These are phyloP conservation scores for Sebastes kiyomatsui DNA, from an alignment of 2,797 vertebrate species.

Conservation along the genomic window DNA sequence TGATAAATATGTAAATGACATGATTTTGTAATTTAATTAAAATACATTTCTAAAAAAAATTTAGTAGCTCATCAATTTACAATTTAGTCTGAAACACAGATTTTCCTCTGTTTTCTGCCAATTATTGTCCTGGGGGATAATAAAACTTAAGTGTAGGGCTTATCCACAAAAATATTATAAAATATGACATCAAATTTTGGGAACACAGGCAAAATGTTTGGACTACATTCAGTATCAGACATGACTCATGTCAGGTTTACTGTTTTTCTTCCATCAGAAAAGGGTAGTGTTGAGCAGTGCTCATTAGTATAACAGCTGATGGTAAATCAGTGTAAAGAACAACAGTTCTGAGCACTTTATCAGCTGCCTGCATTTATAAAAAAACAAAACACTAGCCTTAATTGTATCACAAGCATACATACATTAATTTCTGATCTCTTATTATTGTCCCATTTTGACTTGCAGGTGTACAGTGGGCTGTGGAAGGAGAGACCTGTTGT, in stretches of 20 bases:
- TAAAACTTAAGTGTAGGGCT: not conserved
- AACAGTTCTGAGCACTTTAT: no score
- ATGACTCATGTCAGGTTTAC: not conserved
- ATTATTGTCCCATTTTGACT: not conserved
- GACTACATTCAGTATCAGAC: not conserved
- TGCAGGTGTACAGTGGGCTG: conserved; percentile 91
- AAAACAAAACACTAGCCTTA: not conserved
- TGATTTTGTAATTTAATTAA: not conserved
- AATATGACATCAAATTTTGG: not conserved
- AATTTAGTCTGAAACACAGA: not conserved
- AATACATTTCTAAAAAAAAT: not conserved
- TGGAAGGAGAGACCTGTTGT: conserved; percentile 94
- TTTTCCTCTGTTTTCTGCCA: not conserved
- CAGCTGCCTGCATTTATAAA: not conserved
- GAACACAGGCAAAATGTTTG: not conserved
- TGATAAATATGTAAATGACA: not conserved
- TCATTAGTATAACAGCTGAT: not conserved
- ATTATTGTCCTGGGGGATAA: not conserved
- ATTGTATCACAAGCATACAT: not conserved
- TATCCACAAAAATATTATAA: not conserved
- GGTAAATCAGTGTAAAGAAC: not conserved
- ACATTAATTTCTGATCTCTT: not conserved
- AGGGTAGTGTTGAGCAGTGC: not conserved
- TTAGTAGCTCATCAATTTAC: not conserved
- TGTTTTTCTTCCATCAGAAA: not conserved